A percentile compares a stretch with the other conserved stretches of the same genome.
phyloP scores from a whole-genome alignment of 2,888 invertebrate species.

The Agrypnus murinus region DNA sequence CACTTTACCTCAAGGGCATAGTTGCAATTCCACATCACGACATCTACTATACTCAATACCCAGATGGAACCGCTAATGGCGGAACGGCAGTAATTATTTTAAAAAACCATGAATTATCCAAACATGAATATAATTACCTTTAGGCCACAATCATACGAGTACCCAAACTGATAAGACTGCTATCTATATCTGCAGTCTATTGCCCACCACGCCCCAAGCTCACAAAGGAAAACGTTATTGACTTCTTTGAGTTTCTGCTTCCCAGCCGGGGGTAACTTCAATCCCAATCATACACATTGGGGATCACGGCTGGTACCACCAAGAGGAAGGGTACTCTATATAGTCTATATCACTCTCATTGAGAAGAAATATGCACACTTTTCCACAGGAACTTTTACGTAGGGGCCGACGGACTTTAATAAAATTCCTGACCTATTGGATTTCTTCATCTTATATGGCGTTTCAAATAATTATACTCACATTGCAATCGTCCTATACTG shows the following conservation, averaged over 20 bases:
- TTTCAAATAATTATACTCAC: background rate
- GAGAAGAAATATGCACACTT: constrained; percentile 1
- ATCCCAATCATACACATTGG: background rate
- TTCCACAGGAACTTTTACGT: background rate
- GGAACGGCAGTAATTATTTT: background rate
- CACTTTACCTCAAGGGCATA: constrained; percentile 7
- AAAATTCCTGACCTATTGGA: background rate
- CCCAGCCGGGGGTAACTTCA: background rate
- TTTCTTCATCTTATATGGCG: constrained; percentile 1
- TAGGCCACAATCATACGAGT: background rate
- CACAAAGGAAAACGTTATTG: background rate
- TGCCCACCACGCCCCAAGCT: background rate
- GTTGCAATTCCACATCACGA: background rate
- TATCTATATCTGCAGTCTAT: constrained; percentile 1
- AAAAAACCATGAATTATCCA: background rate
- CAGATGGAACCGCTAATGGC: constrained; percentile 1
- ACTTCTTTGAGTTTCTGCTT: background rate
- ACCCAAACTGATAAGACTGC: background rate
- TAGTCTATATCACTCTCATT: background rate
- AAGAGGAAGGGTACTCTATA: constrained; percentile 12
- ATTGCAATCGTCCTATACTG: background rate
- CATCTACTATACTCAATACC: constrained; percentile 2
- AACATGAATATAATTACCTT: constrained; percentile 7
- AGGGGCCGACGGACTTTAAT: too few species aligned
- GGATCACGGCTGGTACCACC: constrained; percentile 2